Conservation (phyloP, 2,888 invertebrate genomes). For the Eulithis prunata region DNA sequence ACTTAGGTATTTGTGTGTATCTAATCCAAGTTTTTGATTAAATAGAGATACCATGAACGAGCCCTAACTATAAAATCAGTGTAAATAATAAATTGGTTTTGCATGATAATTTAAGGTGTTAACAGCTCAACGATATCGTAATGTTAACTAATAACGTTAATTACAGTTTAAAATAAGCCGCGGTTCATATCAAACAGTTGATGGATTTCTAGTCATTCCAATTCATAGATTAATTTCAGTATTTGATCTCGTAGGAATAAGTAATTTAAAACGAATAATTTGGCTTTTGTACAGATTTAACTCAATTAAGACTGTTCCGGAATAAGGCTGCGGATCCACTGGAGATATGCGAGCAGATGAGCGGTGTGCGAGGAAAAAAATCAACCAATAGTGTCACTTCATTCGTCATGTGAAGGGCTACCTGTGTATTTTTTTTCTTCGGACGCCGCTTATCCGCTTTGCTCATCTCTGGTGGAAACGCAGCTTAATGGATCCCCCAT, state of each 20-base stretch:
- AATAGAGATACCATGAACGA: conserved; percentile 48
- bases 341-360: too few species aligned
- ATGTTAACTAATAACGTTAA: conserved; percentile 56
- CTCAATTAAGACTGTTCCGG: conserved; percentile 67
- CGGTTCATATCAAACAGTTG: conserved; percentile 41
- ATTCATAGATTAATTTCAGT: conserved; percentile 38
- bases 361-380: too few species aligned
- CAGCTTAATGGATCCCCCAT: conserved; percentile 41
- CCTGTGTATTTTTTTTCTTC: too few species aligned
- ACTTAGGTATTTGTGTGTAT: too few species aligned
- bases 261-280: conserved; percentile 51
- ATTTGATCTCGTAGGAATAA: conserved; percentile 54
- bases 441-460: too few species aligned
- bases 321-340: neutral
- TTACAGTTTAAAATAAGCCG: conserved; percentile 36
- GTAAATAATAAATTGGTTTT: conserved; percentile 72
- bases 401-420: too few species aligned
- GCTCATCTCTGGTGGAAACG: too few species aligned
- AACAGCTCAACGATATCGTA: conserved; percentile 79
- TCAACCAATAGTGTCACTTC: too few species aligned
- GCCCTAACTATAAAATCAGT: conserved; percentile 54
- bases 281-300: conserved; percentile 62
- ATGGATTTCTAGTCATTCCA: conserved; percentile 56
- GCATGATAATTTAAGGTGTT: conserved; percentile 76
- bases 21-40: neutral